These are phyloP conservation scores for Lepas anatifera DNA, from an alignment of 2,888 invertebrate species.

Conservation along the genomic window DNA sequence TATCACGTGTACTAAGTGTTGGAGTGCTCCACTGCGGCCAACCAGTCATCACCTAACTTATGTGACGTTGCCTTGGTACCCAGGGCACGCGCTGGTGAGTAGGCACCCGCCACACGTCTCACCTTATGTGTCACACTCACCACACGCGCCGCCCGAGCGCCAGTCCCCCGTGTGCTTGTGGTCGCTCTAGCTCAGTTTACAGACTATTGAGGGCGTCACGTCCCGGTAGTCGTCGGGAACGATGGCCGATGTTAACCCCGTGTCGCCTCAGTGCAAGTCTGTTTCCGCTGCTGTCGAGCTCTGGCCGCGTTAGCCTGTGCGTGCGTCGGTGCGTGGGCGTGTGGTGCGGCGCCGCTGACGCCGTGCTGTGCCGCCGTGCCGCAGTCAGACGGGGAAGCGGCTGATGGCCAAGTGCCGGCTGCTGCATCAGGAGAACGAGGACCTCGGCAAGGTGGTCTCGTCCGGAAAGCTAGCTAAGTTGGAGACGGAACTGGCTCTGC, in stretches of 20 bases:
- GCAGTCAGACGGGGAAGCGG: conserved; percentile 68
- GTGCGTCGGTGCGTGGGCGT: background rate
- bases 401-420: conserved; percentile 94
- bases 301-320: background rate
- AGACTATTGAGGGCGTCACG: no score
- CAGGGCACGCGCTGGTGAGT: background rate
- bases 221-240: no score
- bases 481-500: conserved; percentile 87
- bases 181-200: no score
- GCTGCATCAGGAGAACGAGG: conserved; percentile 93
- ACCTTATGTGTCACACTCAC: background rate
- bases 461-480: conserved; percentile 88
- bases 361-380: background rate
- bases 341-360: no score
- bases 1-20: no score
- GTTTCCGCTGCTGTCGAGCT: background rate
- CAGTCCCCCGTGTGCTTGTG: no score
- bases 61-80: background rate
- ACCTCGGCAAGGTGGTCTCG: conserved; percentile 87
- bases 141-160: background rate
- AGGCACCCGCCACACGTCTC: background rate
- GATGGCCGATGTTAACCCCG: no score
- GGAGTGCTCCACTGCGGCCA: no score
- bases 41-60: background rate
- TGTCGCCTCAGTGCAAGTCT: background rate